Conservation (phyloP, 2,113 vertebrate genomes). For the Rhadina sibilatrix region DNA sequence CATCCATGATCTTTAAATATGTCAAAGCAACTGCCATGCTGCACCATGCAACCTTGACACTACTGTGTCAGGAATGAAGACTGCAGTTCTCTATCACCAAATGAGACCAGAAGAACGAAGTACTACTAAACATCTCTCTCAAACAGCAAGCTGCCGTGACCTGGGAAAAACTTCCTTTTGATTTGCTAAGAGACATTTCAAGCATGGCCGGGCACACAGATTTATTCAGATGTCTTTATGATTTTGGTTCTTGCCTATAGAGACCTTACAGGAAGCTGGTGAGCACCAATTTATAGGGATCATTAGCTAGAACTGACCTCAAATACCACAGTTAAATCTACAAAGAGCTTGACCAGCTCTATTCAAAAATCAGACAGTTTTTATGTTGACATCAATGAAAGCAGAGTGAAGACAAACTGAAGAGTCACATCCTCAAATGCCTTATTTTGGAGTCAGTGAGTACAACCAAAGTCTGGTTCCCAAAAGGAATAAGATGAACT, state of each 20-base stretch:
- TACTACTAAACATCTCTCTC: neutral
- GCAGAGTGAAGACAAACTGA: neutral
- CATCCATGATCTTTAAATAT: neutral
- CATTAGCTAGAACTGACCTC: neutral
- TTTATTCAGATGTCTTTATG: conserved; percentile 3
- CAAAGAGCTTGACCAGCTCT: neutral
- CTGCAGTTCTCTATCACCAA: neutral
- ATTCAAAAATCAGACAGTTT: neutral
- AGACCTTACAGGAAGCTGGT: neutral
- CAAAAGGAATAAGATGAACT: neutral
- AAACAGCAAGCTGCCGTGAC: neutral
- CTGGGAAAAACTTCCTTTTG: neutral
- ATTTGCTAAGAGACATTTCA: neutral
- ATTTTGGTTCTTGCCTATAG: neutral
- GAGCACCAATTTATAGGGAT: neutral
- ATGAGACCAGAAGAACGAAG: neutral
- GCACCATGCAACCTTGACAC: neutral
- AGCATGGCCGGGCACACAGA: neutral
- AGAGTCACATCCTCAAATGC: neutral
- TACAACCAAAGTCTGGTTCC: neutral
- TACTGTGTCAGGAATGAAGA: neutral
- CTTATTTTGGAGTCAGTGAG: neutral
- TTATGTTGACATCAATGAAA: neutral
- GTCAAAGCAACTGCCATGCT: neutral
- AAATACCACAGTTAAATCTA: neutral